Base-by-base conservation (phyloP, 1,140 invertebrate species). In the Lasaia peninsularis region DNA sequence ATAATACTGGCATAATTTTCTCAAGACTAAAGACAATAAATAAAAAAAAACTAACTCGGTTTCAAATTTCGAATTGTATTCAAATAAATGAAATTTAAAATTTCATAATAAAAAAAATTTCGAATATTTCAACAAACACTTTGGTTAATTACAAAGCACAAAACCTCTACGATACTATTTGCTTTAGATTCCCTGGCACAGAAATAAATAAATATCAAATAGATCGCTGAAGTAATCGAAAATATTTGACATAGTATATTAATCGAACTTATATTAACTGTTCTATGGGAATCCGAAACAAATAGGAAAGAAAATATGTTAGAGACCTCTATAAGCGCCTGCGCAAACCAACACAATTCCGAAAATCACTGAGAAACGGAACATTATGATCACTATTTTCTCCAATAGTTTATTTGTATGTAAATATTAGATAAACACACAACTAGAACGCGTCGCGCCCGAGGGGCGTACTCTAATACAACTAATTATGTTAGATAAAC, bases 401-500 rank as follows among this genome's bases (percentile, higher is more conserved):
- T 28, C 24, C 1, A 28, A 28, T 7, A 2, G 2, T 8, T 40
- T 16, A 14, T 40, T 16, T 40, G 35, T 16, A 40, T 40, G 16
- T 40, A 40, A 14, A 14, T 16, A 16, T 2, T 40, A 8, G 16
- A 16, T 40, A 14, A 2, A 16, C 11, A 8, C 35, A 44, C 37
- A 44, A 44, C 37, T 10, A 14, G 37, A 18, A 44, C 37, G 37
- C 18, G 37, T 16, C 9, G 35, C 10, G 37, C 16, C 44, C 48
- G 34, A 56, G 60, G 63, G 63, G 64, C 61, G 66, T 56, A 37
- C 52, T 49, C 51, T 56, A 58, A 10, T n/a, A 58, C 60, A 65
- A 70, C 63, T 67, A 69, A 70, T 63, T 53, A 53, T 63, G 50
- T 70, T 63, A 63, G 80, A 78, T 80, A 82, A 80, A 68, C 63